phyloP scores from a whole-genome alignment of 2,113 vertebrate species.

The Dolichallabes microphthalmus region DNA sequence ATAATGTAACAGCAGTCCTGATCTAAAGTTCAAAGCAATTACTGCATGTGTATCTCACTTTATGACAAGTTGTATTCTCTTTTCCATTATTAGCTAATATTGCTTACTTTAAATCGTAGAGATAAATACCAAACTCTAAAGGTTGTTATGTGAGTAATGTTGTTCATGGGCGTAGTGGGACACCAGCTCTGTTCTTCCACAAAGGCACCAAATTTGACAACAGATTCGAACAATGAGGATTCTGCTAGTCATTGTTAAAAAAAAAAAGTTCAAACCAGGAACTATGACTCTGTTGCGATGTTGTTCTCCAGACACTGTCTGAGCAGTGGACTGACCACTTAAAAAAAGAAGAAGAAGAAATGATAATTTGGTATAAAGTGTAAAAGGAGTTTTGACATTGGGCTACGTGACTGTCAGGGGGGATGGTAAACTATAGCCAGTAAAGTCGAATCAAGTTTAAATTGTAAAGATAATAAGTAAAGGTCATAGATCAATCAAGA shows the following conservation, averaged over 20 bases:
- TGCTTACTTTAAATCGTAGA: not conserved
- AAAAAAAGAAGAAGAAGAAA: too few species aligned
- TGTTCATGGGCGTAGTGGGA: not conserved
- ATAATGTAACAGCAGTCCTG: not conserved
- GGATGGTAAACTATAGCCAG: not conserved
- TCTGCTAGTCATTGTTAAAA: not conserved
- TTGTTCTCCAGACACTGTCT: not conserved
- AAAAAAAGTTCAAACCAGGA: not conserved
- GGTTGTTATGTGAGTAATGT: not conserved
- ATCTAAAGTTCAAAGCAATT: not conserved
- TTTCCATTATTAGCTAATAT: not conserved
- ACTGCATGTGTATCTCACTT: not conserved
- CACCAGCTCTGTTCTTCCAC: not conserved
- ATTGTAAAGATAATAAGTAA: not conserved
- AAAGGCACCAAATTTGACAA: not conserved
- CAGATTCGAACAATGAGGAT: not conserved
- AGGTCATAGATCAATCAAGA: not conserved
- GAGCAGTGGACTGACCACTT: not conserved
- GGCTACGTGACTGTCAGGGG: too few species aligned
- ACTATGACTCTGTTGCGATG: not conserved
- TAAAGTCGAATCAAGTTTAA: not conserved
- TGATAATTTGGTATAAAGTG: too few species aligned
- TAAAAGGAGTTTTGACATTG: not conserved
- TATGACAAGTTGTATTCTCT: not conserved
- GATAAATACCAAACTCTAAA: not conserved